These are phyloP conservation scores for Acleris literana DNA, from an alignment of 2,888 invertebrate genomes.

Conservation along the genomic window DNA sequence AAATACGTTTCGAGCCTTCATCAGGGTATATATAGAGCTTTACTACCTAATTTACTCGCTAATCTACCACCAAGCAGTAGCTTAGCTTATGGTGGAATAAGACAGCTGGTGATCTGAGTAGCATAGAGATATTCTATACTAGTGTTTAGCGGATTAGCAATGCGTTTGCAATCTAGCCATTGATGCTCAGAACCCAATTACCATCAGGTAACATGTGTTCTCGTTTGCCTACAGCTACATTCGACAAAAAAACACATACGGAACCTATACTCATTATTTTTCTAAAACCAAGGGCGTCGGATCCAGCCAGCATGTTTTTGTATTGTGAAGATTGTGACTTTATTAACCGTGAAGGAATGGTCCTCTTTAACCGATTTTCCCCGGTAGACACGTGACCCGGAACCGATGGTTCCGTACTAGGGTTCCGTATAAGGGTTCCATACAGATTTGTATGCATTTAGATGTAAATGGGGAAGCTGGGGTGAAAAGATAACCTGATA, in stretches of 20 bases:
- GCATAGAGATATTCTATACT: too few relatives aligned
- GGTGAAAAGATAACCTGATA: conserved; percentile 78
- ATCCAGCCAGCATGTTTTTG: conserved; percentile 66
- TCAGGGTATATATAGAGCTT: background rate
- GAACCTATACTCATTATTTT: conserved; percentile 57
- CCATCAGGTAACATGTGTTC: too few relatives aligned
- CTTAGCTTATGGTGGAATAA: too few relatives aligned
- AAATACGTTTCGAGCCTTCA: too few relatives aligned
- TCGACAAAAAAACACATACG: background rate
- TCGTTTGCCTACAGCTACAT: too few relatives aligned
- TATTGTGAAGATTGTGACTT: conserved; percentile 82
- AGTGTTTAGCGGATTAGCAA: too few relatives aligned
- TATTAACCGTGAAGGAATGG: conserved; percentile 81
- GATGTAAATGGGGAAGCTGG: conserved; percentile 75
- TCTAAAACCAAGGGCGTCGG: conserved; percentile 59
- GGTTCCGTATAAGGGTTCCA: conserved; percentile 70
- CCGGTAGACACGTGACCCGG: conserved; percentile 85
- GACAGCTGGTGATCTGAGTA: too few relatives aligned
- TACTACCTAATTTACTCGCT: too few relatives aligned
- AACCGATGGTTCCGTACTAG: conserved; percentile 65
- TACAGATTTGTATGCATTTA: conserved; percentile 77
- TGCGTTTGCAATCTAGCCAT: too few relatives aligned
- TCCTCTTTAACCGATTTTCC: conserved; percentile 82
- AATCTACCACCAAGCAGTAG: too few relatives aligned
- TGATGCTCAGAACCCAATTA: too few relatives aligned